phyloP scores from a whole-genome alignment of 2,113 vertebrate species.

The Anoura caudifer region DNA sequence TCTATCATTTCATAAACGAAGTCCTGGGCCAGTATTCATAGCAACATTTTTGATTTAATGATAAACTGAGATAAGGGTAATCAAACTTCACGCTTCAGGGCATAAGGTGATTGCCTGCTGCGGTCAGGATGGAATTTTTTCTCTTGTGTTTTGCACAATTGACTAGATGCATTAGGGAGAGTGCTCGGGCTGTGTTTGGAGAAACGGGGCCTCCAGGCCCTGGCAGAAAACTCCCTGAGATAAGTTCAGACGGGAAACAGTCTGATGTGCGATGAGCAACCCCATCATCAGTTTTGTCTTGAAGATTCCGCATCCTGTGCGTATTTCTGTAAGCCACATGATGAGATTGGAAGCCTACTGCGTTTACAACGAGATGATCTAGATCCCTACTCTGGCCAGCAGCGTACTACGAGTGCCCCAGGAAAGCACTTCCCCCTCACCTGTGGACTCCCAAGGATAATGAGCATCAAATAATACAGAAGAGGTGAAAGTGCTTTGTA shows the following conservation, averaged over 20 bases:
- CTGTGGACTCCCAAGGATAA: background rate
- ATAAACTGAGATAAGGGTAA: slow-evolving; percentile 79
- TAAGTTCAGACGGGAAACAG: background rate
- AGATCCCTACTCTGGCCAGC: background rate
- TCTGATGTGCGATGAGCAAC: background rate
- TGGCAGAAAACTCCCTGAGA: background rate
- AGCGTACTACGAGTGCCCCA: background rate
- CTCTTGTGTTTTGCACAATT: slow-evolving; percentile 60
- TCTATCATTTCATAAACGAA: slow-evolving; percentile 72
- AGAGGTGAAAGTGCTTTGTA: background rate
- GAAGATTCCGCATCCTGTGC: background rate
- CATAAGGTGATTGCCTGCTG: slow-evolving; percentile 79
- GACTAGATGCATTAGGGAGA: slow-evolving; percentile 67
- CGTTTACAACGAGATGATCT: background rate
- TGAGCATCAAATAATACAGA: background rate
- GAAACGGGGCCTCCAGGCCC: background rate
- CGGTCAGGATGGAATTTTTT: slow-evolving; percentile 56
- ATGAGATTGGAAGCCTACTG: background rate
- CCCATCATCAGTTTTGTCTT: background rate
- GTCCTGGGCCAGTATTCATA: slow-evolving; percentile 67
- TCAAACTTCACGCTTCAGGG: slow-evolving; percentile 78
- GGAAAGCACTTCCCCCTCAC: background rate
- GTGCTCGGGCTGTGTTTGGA: background rate
- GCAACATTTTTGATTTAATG: slow-evolving; percentile 73
- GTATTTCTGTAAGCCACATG: background rate